Evolutionary conservation across 1,140 invertebrate genomes (phyloP).

Genomic region (Pantala flavescens): DNA sequence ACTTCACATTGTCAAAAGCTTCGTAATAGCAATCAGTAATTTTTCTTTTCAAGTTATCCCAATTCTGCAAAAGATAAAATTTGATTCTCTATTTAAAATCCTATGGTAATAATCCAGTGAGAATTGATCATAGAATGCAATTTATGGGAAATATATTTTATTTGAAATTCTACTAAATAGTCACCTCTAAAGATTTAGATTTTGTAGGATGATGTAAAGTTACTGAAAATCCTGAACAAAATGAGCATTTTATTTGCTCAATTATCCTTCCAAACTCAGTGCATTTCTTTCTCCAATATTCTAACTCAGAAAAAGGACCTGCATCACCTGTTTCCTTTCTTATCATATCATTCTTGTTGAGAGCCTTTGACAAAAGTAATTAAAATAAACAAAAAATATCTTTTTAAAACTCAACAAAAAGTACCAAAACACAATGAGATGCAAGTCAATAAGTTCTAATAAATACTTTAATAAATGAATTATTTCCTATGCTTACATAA

Average conservation of each 20-base stretch:
- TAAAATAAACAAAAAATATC: too few relatives aligned
- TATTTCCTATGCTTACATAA: too few relatives aligned
- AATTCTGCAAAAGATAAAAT: conserved; percentile 45
- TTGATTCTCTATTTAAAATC: too few relatives aligned
- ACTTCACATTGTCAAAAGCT: conserved; percentile 79
- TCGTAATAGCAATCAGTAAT: conserved; percentile 67
- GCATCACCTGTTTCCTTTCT: conserved; percentile 67
- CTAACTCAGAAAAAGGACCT: conserved; percentile 67
- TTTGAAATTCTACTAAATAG: neutral
- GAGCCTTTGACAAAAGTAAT: conserved; percentile 27
- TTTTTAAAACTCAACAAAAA: too few relatives aligned
- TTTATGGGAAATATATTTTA: neutral
- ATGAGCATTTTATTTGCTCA: conserved; percentile 59
- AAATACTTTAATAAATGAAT: too few relatives aligned
- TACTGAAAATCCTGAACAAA: conserved; percentile 34
- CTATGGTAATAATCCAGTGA: neutral
- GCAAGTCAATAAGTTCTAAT: too few relatives aligned
- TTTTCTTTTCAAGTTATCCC: conserved; percentile 60
- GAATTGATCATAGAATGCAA: neutral
- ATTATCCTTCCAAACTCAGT: conserved; percentile 68
- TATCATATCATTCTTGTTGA: conserved; percentile 60
- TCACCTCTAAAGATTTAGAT: neutral
- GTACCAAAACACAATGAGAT: too few relatives aligned
- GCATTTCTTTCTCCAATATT: conserved; percentile 69
- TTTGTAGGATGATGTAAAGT: too few relatives aligned